Conservation (phyloP, 2,113 vertebrate species). For the Sphyrna mokarran region DNA sequence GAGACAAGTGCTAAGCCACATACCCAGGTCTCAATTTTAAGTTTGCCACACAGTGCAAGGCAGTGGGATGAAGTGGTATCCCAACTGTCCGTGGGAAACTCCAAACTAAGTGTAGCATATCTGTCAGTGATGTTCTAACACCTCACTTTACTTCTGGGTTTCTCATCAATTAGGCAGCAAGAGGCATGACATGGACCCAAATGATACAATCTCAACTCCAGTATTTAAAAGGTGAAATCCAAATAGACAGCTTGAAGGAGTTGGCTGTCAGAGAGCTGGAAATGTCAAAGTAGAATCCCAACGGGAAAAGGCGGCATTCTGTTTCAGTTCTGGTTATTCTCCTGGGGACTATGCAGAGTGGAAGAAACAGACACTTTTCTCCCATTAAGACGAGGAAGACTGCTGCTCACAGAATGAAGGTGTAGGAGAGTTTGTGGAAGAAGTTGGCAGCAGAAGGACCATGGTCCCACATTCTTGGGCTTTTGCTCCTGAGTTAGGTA, state of each 20-base stretch:
- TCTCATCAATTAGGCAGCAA: neutral
- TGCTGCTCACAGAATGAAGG: neutral
- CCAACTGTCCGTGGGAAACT: neutral
- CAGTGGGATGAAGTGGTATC: neutral
- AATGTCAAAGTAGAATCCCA: neutral
- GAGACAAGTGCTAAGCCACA: neutral
- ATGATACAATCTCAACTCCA: neutral
- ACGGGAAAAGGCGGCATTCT: neutral
- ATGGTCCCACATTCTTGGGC: neutral
- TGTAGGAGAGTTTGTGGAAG: neutral
- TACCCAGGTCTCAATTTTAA: neutral
- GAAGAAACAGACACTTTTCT: neutral
- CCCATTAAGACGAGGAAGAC: neutral
- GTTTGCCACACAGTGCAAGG: neutral
- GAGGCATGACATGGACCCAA: neutral
- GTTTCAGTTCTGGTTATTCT: neutral
- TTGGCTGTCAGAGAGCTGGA: neutral
- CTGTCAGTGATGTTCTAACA: neutral
- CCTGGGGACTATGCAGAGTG: neutral
- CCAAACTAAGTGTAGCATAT: neutral
- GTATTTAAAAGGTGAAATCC: neutral
- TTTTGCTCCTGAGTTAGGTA: too few species aligned
- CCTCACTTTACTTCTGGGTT: neutral
- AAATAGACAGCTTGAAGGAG: neutral
- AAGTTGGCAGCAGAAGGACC: neutral